Evolutionary conservation across 2,888 invertebrate species (phyloP).

Genomic region (Cryptops parisi): DNA sequence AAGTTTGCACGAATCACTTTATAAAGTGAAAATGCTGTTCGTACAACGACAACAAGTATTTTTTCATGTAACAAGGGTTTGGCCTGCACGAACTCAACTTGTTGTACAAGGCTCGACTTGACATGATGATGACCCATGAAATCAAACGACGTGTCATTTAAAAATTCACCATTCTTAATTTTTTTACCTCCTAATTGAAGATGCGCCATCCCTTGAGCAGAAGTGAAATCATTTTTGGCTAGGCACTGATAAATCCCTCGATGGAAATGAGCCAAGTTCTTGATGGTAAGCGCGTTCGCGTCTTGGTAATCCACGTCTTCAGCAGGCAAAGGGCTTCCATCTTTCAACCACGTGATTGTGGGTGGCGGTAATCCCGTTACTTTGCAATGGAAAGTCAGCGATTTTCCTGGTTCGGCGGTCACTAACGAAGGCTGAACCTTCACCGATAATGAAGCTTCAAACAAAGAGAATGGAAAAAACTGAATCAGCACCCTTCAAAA

Average conservation of each 20-base stretch:
- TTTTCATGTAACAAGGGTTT: too few relatives aligned
- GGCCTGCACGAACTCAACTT: too few relatives aligned
- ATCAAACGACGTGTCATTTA: too few relatives aligned
- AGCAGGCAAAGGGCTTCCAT: neutral
- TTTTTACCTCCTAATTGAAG: slow-evolving; percentile 7
- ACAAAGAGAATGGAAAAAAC: neutral
- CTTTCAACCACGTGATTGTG: slow-evolving; percentile 7
- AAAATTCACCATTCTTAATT: too few relatives aligned
- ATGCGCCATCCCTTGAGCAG: slow-evolving; percentile 4
- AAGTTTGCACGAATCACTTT: too few relatives aligned
- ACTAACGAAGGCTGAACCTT: neutral
- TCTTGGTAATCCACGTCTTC: slow-evolving; percentile 1
- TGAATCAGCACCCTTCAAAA: too few relatives aligned
- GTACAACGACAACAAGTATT: too few relatives aligned
- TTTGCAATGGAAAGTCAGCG: neutral
- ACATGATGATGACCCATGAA: too few relatives aligned
- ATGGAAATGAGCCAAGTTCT: neutral
- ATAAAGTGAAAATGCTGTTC: too few relatives aligned
- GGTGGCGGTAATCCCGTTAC: neutral
- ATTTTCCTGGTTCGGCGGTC: neutral
- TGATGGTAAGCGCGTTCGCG: neutral
- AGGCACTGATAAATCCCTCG: slow-evolving; percentile 10
- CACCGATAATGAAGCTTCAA: neutral
- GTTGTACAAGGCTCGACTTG: too few relatives aligned
- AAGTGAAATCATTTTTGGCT: slow-evolving; percentile 5